A percentile compares a stretch with the other conserved stretches of the same genome.
Evolutionary conservation across 92 coral and sea anemone genomes (phyloP).

Genomic region (Porites cylindrica): DNA sequence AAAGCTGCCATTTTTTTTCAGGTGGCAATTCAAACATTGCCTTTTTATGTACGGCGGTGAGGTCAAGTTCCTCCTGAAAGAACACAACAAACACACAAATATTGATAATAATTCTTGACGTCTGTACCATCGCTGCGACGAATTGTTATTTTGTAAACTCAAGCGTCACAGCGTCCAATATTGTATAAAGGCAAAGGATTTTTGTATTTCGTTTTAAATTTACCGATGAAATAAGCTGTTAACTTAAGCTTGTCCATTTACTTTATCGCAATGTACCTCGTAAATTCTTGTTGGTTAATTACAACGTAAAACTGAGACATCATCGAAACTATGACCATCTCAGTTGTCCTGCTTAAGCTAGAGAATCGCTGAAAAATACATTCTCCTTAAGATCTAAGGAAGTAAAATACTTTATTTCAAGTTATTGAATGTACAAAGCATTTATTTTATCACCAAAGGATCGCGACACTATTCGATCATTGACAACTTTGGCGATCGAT

Average conservation of each 20-base stretch:
- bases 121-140: neutral
- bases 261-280: neutral
- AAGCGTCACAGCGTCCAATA: neutral
- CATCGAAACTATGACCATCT: too few species aligned
- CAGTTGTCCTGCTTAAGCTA: too few species aligned
- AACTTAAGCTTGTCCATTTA: neutral
- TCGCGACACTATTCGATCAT: neutral
- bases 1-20: slow-evolving; percentile 99
- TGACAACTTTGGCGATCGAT: slow-evolving; percentile 19
- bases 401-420: neutral
- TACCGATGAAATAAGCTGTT: neutral
- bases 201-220: neutral
- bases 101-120: slow-evolving; percentile 27
- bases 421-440: neutral
- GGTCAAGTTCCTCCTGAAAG: slow-evolving; percentile 98
- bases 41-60: slow-evolving; percentile 92
- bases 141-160: neutral
- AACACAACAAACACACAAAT: slow-evolving; percentile 25
- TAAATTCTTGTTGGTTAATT: neutral
- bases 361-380: neutral
- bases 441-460: neutral
- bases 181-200: neutral
- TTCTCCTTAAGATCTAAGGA: neutral
- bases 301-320: neutral
- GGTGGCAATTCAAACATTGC: slow-evolving; percentile 99